phyloP scores from a whole-genome alignment of 2,888 invertebrate genomes.

The Tetropium fuscum region DNA sequence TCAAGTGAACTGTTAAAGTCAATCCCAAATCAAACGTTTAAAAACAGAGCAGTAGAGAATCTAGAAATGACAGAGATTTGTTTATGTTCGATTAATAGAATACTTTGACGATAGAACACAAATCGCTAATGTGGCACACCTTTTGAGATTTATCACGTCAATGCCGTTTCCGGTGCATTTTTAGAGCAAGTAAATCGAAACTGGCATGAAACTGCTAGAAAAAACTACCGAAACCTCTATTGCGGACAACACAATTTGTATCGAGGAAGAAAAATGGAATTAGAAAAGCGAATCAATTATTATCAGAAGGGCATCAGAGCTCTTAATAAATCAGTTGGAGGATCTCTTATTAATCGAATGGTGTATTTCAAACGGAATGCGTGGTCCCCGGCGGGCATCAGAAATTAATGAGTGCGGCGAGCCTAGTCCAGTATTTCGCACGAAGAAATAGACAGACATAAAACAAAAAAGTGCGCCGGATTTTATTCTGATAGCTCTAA shows the following conservation, averaged over 20 bases:
- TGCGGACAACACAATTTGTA: conserved; percentile 11
- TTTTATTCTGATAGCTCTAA: conserved; percentile 5
- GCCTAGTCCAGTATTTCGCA: conserved; percentile 17
- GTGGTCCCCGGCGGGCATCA: conserved; percentile 49
- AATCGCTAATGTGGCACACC: too few relatives aligned
- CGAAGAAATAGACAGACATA: conserved; percentile 13
- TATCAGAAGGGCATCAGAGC: conserved; percentile 45
- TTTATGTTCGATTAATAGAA: too few relatives aligned
- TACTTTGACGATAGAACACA: too few relatives aligned
- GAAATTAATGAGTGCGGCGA: conserved; percentile 54
- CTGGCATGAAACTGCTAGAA: too few relatives aligned
- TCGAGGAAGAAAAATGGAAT: conserved; percentile 44
- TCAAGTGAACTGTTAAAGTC: too few relatives aligned
- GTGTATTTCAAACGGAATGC: conserved; percentile 54
- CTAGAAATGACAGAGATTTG: too few relatives aligned
- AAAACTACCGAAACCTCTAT: too few relatives aligned
- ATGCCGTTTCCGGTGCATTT: too few relatives aligned
- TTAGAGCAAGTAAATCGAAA: too few relatives aligned
- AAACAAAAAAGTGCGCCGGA: background rate
- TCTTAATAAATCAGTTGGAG: conserved; percentile 53
- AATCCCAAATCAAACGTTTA: too few relatives aligned
- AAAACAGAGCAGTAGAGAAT: too few relatives aligned
- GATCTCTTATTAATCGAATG: conserved; percentile 57
- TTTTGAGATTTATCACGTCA: too few relatives aligned
- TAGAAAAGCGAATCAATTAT: conserved; percentile 50